Evolutionary conservation across 2,113 vertebrate species (phyloP).

Genomic region (Bagarius yarrelli): DNA sequence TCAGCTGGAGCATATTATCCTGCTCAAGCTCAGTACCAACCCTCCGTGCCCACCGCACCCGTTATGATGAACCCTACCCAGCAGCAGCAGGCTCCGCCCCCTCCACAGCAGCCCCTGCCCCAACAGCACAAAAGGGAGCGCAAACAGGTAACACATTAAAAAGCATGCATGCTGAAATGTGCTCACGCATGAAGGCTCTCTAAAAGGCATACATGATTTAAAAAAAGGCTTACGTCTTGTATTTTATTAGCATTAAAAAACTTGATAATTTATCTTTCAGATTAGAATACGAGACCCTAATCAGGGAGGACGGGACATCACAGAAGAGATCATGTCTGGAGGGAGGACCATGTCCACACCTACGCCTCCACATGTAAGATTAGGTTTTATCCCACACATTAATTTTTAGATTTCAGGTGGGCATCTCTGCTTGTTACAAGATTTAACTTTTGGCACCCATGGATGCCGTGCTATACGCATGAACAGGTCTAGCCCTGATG

Average conservation of each 20-base stretch:
- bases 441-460: not conserved
- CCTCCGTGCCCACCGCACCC: slow-evolving; percentile 78
- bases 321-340: slow-evolving; percentile 97
- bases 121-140: slow-evolving; percentile 83
- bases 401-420: not conserved
- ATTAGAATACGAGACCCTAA: slow-evolving; percentile 98
- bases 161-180: too few relatives aligned
- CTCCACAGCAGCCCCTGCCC: slow-evolving; percentile 68
- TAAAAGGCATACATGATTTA: too few relatives aligned
- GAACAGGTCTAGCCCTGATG: too few relatives aligned
- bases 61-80: slow-evolving; percentile 86
- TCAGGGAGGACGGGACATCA: slow-evolving; percentile 95
- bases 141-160: slow-evolving; percentile 78
- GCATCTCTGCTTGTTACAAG: too few relatives aligned
- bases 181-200: too few relatives aligned
- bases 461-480: not conserved
- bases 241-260: not conserved
- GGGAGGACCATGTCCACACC: slow-evolving; percentile 88
- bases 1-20: slow-evolving; percentile 92
- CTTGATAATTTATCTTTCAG: slow-evolving; percentile 58
- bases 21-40: slow-evolving; percentile 83
- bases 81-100: slow-evolving; percentile 67
- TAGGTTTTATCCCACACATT: too few relatives aligned
- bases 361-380: slow-evolving; percentile 89
- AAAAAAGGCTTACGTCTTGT: not conserved